Percentiles rank a stretch among this genome's conserved stretches.
These are phyloP conservation scores for Anguilla megastoma DNA, from an alignment of 2,797 vertebrate species.

Conservation along the genomic window DNA sequence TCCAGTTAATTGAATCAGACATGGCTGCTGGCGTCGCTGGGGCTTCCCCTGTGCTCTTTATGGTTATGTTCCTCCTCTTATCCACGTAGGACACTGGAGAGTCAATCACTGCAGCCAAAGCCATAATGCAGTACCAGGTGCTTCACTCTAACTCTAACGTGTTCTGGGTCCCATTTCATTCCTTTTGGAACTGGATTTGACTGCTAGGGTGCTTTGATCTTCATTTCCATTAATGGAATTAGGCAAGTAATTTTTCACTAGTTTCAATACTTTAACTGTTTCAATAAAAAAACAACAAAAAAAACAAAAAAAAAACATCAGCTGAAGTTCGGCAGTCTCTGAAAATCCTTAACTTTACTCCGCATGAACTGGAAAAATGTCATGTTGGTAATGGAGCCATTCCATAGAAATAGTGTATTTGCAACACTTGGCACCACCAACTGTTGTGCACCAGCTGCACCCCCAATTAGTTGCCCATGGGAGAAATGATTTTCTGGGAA, in stretches of 20 bases:
- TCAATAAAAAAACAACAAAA: not conserved
- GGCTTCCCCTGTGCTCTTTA: not conserved
- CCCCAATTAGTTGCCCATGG: too few relatives aligned
- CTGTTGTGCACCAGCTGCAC: too few relatives aligned
- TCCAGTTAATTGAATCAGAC: slow-evolving; percentile 53
- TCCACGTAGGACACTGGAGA: not conserved
- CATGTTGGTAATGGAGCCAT: not conserved
- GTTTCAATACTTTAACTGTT: not conserved
- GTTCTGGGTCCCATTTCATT: not conserved
- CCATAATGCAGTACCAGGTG: not conserved
- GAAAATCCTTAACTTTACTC: not conserved
- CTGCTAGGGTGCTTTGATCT: not conserved
- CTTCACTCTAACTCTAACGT: not conserved
- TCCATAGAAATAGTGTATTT: too few relatives aligned
- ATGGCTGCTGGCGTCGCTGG: slow-evolving; percentile 37
- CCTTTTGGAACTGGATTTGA: not conserved
- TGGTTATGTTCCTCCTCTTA: not conserved
- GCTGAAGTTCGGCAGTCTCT: not conserved
- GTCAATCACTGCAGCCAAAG: not conserved
- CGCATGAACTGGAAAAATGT: not conserved
- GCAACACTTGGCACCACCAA: too few relatives aligned
- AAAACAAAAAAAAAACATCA: too few relatives aligned
- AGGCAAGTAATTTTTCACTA: not conserved
- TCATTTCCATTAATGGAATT: not conserved
- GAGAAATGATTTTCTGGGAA: too few relatives aligned